Base-by-base conservation (phyloP, 2,888 invertebrate species). In the Sphecodes monilicornis region DNA sequence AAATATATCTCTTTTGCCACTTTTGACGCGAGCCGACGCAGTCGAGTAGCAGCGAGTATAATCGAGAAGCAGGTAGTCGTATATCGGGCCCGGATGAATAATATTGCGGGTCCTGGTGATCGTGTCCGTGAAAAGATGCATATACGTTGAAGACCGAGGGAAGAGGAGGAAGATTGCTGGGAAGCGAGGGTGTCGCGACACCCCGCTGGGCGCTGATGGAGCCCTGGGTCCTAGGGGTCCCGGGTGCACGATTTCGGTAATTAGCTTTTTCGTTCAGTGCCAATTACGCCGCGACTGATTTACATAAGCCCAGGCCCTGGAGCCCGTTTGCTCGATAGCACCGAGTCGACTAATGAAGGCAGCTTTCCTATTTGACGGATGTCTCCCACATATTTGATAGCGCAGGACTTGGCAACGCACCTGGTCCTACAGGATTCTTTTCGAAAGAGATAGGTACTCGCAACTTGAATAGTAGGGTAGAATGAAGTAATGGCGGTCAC, bases 201-300 rank as follows among this genome's bases (percentile, higher is more conserved):
- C 88, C 92, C 92, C 87, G 92, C 92, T 92, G 92, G 32, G 92
- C 90, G 86, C 87, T 92, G 92, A 92, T 92, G 92, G 92, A 86
- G 87, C 90, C 84, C 88, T 77, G 87, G 85, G 86, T 88, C 90
- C 90, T 89, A 90, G 87, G 86, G 88, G 87, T 86, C 89, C 86
- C 89, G 87, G 89, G 88, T 90, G 87, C 90, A 90, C 91, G 91
- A 91, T 93, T 93, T 93, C 91, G 91, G 93, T 94, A 93, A 94
- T 94, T 93, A 93, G 92, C 92, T 94, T 93, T 93, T 92, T 93
- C 92, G 90, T 92, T 92, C 91, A 92, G 92, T 92, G 93, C 93
- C 93, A 93, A 94, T 94, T 94, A 93, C 93, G 91, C 91, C 89
- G 90, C 87, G 88, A 86, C 92, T 92, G 92, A 94, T 94, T 94